Percentiles rank a stretch among this genome's conserved stretches.
Evolutionary conservation across 2,888 invertebrate genomes (phyloP).

Genomic region (Patella depressa): DNA sequence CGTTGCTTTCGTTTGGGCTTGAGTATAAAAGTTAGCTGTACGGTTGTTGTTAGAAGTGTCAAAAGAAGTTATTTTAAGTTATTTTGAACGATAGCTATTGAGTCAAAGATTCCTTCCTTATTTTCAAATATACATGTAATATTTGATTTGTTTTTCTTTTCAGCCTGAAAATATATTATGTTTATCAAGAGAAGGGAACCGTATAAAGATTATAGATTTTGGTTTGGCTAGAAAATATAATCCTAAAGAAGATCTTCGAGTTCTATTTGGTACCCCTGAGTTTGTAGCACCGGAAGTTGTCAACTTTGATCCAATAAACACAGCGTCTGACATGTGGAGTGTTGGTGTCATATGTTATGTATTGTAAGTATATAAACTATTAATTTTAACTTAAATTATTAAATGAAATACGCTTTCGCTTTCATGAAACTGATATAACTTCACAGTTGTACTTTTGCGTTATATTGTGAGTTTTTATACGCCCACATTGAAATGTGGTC

Average conservation of each 20-base stretch:
- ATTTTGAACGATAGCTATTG: no score
- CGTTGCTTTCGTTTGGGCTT: no score
- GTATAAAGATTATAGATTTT: slow-evolving; percentile 99
- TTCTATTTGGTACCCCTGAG: slow-evolving; percentile 97
- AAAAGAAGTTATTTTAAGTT: no score
- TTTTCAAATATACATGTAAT: not conserved
- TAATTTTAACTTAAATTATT: no score
- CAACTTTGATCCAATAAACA: slow-evolving; percentile 96
- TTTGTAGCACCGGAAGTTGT: slow-evolving; percentile 99
- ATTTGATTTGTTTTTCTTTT: slow-evolving; percentile 37
- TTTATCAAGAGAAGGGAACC: slow-evolving; percentile 94
- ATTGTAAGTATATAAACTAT: slow-evolving; percentile 80
- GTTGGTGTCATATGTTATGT: slow-evolving; percentile 98
- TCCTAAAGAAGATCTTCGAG: slow-evolving; percentile 87
- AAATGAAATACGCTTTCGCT: no score
- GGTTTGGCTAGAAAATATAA: slow-evolving; percentile 94
- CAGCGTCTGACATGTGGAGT: slow-evolving; percentile 98
- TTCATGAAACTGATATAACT: no score
- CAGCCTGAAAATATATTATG: slow-evolving; percentile 99
- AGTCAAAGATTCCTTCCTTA: no score
- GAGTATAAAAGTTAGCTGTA: no score
- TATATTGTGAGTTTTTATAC: not conserved
- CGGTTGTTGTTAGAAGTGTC: no score
- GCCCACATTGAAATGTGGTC: not conserved
- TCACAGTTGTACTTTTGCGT: not conserved